Conservation (phyloP, 2,113 vertebrate genomes). For the Fukomys damarensis region DNA sequence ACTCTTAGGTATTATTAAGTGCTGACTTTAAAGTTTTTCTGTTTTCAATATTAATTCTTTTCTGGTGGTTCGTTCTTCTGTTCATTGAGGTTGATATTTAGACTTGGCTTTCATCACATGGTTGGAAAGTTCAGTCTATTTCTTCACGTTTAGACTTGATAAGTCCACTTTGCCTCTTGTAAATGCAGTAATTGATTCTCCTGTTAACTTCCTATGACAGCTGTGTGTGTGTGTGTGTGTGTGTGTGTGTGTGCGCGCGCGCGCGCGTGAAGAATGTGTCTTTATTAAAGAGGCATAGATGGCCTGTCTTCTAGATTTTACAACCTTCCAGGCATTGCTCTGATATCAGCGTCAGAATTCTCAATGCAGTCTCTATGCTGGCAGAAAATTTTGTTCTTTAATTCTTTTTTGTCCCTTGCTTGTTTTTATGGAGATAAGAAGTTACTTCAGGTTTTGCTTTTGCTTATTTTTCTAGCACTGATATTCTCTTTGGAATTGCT, state of each 20-base stretch:
- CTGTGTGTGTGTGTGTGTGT: neutral
- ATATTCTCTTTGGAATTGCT: neutral
- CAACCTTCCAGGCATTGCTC: neutral
- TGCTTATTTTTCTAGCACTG: neutral
- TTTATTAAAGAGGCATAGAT: neutral
- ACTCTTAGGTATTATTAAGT: neutral
- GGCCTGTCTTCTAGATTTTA: neutral
- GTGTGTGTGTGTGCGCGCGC: too few species aligned
- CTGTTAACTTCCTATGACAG: neutral
- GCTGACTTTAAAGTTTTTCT: neutral
- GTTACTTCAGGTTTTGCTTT: neutral
- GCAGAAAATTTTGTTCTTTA: neutral
- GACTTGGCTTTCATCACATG: constrained; percentile 32
- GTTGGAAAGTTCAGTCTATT: constrained; percentile 24
- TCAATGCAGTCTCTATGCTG: neutral
- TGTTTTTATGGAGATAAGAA: neutral
- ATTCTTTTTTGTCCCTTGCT: neutral
- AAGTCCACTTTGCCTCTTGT: constrained; percentile 26
- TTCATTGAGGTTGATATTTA: neutral
- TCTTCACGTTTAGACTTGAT: constrained; percentile 13
- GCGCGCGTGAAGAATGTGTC: neutral
- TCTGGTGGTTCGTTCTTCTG: neutral
- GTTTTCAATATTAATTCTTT: neutral
- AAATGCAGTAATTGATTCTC: neutral
- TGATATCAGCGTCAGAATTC: constrained; percentile 19